Conservation (phyloP, 2,888 invertebrate genomes). For the Aporophyla lueneburgensis region DNA sequence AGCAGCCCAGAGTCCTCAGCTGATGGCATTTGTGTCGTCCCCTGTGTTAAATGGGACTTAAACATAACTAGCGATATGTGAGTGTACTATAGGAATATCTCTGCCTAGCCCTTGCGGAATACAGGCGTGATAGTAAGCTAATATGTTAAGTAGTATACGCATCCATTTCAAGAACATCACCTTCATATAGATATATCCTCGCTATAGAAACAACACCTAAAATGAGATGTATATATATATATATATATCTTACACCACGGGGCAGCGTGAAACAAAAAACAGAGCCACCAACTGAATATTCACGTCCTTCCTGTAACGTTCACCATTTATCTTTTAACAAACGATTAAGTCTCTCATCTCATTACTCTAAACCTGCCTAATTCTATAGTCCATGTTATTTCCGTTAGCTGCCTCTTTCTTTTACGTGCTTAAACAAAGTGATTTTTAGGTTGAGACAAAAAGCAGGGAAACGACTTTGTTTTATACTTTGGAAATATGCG, state of each 20-base stretch:
- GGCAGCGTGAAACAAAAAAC: slow-evolving; percentile 7
- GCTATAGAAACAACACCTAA: not conserved
- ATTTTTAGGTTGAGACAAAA: not conserved
- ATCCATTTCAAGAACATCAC: not conserved
- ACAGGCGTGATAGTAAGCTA: too few species aligned
- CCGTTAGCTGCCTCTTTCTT: slow-evolving; percentile 23
- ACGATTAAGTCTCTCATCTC: slow-evolving; percentile 52
- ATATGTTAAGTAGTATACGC: too few species aligned
- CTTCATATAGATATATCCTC: not conserved
- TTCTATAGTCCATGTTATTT: slow-evolving; percentile 33
- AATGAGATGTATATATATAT: not conserved
- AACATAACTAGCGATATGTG: too few species aligned
- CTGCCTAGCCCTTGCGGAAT: too few species aligned
- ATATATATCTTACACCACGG: not conserved
- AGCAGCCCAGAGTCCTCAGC: too few species aligned
- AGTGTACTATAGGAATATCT: too few species aligned
- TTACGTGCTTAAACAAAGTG: not conserved
- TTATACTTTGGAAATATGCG: too few species aligned
- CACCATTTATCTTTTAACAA: slow-evolving; percentile 52
- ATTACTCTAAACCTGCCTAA: slow-evolving; percentile 43
- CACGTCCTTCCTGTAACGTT: slow-evolving; percentile 17
- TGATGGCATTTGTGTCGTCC: too few species aligned
- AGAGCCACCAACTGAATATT: slow-evolving; percentile 30
- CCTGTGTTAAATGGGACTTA: too few species aligned
- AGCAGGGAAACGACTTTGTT: too few species aligned